These are phyloP conservation scores for Anguilla japonica DNA, from an alignment of 2,113 vertebrate species.

Conservation along the genomic window DNA sequence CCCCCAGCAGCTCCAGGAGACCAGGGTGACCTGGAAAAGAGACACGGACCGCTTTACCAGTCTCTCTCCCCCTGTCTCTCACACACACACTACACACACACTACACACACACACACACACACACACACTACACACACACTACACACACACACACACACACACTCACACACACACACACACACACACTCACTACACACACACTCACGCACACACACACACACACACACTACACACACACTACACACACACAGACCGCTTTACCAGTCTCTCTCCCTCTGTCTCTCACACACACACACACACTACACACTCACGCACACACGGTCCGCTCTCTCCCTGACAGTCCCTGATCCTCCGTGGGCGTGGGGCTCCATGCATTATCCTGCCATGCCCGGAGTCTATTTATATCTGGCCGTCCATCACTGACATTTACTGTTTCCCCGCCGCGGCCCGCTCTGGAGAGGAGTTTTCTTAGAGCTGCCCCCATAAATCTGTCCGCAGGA, in stretches of 20 bases:
- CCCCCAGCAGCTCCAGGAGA: constrained; percentile 68
- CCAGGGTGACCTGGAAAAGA: constrained; percentile 71
- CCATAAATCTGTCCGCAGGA: constrained; percentile 71
- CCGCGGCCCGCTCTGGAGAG: constrained; percentile 43
- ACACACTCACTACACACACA: too few species aligned
- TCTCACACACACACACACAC: too few species aligned
- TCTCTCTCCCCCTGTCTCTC: too few species aligned
- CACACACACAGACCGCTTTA: constrained; percentile 40
- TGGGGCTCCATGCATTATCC: constrained; percentile 77
- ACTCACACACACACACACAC: constrained; percentile 29
- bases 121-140: constrained; percentile 28
- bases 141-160: too few species aligned
- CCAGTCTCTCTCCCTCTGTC: not conserved
- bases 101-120: too few species aligned
- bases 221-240: too few species aligned
- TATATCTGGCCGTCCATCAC: constrained; percentile 79
- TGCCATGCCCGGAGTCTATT: constrained; percentile 76
- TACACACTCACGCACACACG: constrained; percentile 29
- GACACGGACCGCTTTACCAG: constrained; percentile 43
- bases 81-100: too few species aligned
- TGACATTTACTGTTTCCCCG: constrained; percentile 73
- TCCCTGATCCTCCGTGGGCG: constrained; percentile 66
- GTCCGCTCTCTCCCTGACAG: constrained; percentile 67
- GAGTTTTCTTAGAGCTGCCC: constrained; percentile 74
- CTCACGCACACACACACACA: too few species aligned